These are phyloP conservation scores for Mola mola DNA, from an alignment of 2,113 vertebrate species.

Conservation along the genomic window DNA sequence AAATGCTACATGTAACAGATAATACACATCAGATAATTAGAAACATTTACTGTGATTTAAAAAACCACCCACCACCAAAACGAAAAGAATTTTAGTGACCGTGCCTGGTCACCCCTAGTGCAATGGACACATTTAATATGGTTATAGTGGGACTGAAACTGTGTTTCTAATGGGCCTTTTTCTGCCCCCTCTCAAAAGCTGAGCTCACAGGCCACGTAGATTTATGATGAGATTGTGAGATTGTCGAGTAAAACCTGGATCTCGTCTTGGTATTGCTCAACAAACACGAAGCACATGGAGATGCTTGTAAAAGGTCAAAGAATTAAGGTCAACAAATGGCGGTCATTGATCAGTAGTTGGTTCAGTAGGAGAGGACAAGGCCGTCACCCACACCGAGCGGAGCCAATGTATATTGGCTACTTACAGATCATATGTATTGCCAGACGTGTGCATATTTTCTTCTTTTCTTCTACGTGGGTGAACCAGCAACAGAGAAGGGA, in stretches of 20 bases:
- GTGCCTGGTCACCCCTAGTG: too few relatives aligned
- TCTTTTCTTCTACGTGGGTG: neutral
- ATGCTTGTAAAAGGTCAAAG: neutral
- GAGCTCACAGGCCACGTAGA: constrained; percentile 19
- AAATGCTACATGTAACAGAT: too few relatives aligned
- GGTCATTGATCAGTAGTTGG: constrained; percentile 11
- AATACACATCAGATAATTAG: too few relatives aligned
- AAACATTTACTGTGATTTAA: too few relatives aligned
- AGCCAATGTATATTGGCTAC: neutral
- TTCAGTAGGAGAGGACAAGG: neutral
- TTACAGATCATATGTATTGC: constrained; percentile 5
- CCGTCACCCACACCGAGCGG: too few relatives aligned
- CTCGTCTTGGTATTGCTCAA: constrained; percentile 21
- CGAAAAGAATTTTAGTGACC: too few relatives aligned
- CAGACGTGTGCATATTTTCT: constrained; percentile 22
- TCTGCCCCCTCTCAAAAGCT: neutral
- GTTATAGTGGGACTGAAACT: constrained; percentile 11
- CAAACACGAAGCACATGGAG: constrained; percentile 17
- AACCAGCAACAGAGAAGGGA: constrained; percentile 44
- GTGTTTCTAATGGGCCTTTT: neutral
- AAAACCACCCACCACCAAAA: too few relatives aligned
- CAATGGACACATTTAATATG: constrained; percentile 21
- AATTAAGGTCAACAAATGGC: constrained; percentile 8
- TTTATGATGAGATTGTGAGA: constrained; percentile 18
- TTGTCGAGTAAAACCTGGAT: constrained; percentile 38